Base-by-base conservation (phyloP, 2,888 invertebrate species). In the Sinodicranocentrus sp. region DNA sequence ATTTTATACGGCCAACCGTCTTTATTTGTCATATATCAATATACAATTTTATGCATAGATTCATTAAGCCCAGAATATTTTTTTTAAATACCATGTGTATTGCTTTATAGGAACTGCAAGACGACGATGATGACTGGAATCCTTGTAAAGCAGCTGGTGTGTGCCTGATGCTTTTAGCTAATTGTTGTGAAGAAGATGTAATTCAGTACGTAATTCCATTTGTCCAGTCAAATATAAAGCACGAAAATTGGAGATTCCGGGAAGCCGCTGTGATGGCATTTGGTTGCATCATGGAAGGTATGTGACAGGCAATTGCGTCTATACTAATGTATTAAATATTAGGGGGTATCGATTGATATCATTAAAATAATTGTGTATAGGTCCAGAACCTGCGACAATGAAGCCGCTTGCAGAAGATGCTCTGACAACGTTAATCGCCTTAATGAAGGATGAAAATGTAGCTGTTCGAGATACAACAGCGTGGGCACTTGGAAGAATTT, bases 261-360 rank as follows among this genome's bases (percentile, higher is more conserved):
- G 99, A 99, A 91, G 99, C 99, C 2, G 98, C 99, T 0, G 93
- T 99, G 15, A 99, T 99, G 99, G 97, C 98, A 0, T 99, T 99
- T 90, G 99, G 98, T 89, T 89, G 90, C 89, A 89, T 87, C 33
- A 85, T 88, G 87, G 89, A 88, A 84, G 88, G 88, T 84, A 17
- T 48, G 48, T 48, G 15, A 48, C 48, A 10, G 13, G 39, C n/a
- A n/a, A n/a, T 39, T 39, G 39, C 13, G 6, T 13, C 39, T 39
- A 39, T 17, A 48, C 15, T 17, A 5, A 13, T 48, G n/a, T n/a
- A 48, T 48, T 33, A 33, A 33, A 33, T 33, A 33, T 33, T 33
- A 33, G 5, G n/a, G n/a, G n/a, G n/a, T n/a, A n/a, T 54, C 17
- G n/a, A 26, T 1, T 63, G 48, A 48, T 48, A 48, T 48, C n/a